These are phyloP conservation scores for Aphis gossypii DNA, from an alignment of 1,140 invertebrate genomes.

Conservation along the genomic window DNA sequence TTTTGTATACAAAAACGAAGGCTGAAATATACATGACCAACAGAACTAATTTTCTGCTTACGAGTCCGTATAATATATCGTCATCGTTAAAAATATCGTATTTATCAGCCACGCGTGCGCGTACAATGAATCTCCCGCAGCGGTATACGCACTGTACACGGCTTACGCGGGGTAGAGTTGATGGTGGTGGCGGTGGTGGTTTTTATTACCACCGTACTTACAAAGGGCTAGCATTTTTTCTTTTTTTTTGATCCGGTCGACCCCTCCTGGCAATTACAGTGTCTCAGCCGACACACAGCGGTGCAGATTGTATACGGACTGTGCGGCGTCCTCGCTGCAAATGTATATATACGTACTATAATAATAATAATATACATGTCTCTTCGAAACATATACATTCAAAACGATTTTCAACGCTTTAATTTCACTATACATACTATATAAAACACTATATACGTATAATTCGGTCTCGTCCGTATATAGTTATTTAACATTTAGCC, in stretches of 20 bases:
- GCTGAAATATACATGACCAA: neutral
- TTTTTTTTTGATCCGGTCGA: constrained; percentile 29
- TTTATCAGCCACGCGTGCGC: neutral
- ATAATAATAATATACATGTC: constrained; percentile 25
- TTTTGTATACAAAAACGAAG: neutral
- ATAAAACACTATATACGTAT: too few species aligned
- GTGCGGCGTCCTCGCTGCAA: neutral
- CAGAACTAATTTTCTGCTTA: neutral
- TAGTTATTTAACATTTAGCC: constrained; percentile 6
- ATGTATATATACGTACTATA: neutral
- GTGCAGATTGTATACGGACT: neutral
- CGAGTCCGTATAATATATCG: neutral
- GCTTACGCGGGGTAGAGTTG: neutral
- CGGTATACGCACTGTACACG: neutral
- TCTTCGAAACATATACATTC: neutral
- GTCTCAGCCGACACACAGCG: too few species aligned
- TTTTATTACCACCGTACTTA: constrained; percentile 23
- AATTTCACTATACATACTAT: neutral
- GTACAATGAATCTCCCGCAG: constrained; percentile 1
- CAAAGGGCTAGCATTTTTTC: neutral
- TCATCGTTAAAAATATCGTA: neutral
- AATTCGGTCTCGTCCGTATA: neutral
- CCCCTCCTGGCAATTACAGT: constrained; percentile 32
- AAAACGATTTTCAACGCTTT: neutral
- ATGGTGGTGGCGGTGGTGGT: neutral